phyloP scores from a whole-genome alignment of 2,888 invertebrate genomes.

The Diploptera punctata region DNA sequence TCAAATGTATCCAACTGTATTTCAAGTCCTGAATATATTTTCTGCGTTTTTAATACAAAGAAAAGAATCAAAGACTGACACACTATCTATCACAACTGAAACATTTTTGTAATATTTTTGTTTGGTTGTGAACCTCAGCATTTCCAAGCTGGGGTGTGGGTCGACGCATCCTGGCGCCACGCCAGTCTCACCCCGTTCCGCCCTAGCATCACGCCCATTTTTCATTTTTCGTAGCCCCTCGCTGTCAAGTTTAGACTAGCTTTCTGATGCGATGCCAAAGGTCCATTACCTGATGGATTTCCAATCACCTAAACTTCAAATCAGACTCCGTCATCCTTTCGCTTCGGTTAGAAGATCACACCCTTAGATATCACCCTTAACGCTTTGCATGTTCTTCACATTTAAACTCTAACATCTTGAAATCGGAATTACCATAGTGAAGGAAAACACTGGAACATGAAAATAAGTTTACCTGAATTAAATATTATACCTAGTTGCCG shows the following conservation, averaged over 20 bases:
- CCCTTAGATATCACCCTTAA: slow-evolving; percentile 10
- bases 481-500: too few species aligned
- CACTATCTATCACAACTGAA: too few species aligned
- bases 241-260: slow-evolving; percentile 27
- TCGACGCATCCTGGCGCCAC: slow-evolving; percentile 27
- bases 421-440: too few species aligned
- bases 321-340: not conserved
- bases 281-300: slow-evolving; percentile 53
- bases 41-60: too few species aligned
- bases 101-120: too few species aligned
- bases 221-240: slow-evolving; percentile 31
- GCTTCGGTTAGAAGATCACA: slow-evolving; percentile 7
- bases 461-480: too few species aligned
- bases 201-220: slow-evolving; percentile 30
- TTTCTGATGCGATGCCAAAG: not conserved
- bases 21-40: too few species aligned
- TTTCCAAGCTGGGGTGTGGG: not conserved
- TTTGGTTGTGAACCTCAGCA: too few species aligned
- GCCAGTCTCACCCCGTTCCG: slow-evolving; percentile 8
- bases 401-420: too few species aligned
- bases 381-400: not conserved
- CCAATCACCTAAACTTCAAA: slow-evolving; percentile 48
- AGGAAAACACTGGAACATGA: too few species aligned
- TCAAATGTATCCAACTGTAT: too few species aligned
- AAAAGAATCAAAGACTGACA: too few species aligned